Percentiles rank a stretch among this genome's conserved stretches.
Conservation (phyloP, 1,140 invertebrate species). For the Popillia japonica region DNA sequence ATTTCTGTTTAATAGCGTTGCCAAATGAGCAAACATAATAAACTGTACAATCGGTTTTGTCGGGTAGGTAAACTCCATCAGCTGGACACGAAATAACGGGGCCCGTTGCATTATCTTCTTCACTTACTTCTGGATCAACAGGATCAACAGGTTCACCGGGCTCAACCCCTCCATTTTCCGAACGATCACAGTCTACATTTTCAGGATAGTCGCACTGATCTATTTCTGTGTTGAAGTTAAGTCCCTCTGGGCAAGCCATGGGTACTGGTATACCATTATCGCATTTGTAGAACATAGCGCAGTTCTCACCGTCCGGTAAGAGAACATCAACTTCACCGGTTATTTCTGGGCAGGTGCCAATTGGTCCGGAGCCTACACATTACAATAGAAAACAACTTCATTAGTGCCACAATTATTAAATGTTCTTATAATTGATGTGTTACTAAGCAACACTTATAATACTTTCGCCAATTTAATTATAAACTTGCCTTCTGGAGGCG, state of each 20-base stretch:
- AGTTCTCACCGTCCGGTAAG: too few species aligned
- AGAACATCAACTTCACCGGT: not conserved
- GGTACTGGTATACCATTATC: not conserved
- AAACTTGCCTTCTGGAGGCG: too few species aligned
- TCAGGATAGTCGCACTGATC: slow-evolving; percentile 29
- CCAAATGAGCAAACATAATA: not conserved
- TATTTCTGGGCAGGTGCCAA: not conserved
- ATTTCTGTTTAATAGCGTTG: not conserved
- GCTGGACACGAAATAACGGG: not conserved
- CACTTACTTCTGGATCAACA: not conserved
- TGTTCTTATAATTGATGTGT: too few species aligned
- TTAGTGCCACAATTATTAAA: too few species aligned
- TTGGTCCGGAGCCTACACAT: too few species aligned
- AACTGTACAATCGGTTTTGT: not conserved
- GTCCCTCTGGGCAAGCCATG: not conserved
- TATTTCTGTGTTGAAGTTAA: not conserved
- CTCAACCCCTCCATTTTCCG: too few species aligned
- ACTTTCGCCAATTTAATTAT: too few species aligned
- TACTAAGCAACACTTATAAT: too few species aligned
- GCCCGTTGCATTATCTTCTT: not conserved
- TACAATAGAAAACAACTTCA: too few species aligned
- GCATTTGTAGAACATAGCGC: slow-evolving; percentile 20
- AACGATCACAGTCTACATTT: slow-evolving; percentile 27
- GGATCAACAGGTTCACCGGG: too few species aligned
- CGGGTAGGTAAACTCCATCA: not conserved